Evolutionary conservation across 2,797 vertebrate genomes (phyloP).

Genomic region (Mico argentatus): DNA sequence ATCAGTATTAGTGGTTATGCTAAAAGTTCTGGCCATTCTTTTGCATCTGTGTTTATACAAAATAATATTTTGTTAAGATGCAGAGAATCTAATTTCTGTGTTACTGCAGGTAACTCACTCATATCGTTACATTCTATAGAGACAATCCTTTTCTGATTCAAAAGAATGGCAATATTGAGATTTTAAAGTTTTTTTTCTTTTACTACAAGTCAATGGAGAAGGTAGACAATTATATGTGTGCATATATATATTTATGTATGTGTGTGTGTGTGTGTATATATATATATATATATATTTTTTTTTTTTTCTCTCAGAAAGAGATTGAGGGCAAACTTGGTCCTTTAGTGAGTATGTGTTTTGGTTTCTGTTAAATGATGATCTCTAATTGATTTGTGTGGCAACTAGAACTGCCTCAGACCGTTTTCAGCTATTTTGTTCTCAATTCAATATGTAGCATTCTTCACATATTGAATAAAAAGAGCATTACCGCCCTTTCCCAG

Average conservation of each 20-base stretch:
- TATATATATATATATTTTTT: background rate
- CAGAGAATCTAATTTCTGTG: background rate
- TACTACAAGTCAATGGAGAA: background rate
- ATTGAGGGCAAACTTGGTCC: conserved; percentile 69
- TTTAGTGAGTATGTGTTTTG: conserved; percentile 78
- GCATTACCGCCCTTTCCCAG: conserved; percentile 76
- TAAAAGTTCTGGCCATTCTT: background rate
- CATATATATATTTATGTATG: fast-evolving
- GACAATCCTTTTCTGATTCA: background rate
- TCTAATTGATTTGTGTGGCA: conserved; percentile 83
- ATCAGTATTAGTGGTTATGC: background rate
- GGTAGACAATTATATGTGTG: conserved; percentile 62
- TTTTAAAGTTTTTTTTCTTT: conserved; percentile 11
- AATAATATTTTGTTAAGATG: background rate
- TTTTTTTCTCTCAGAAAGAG: conserved; percentile 51
- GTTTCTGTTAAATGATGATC: conserved; percentile 83
- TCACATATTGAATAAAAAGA: conserved; percentile 52
- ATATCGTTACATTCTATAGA: background rate
- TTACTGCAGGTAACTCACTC: background rate
- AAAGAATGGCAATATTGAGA: background rate
- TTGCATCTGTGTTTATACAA: background rate
- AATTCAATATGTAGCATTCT: conserved; percentile 76
- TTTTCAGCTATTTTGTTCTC: conserved; percentile 83
- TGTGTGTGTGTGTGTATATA: fast-evolving
- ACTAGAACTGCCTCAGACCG: conserved; percentile 78